These are phyloP conservation scores for Anagyrus pseudococci DNA, from an alignment of 2,888 invertebrate species.

Conservation along the genomic window DNA sequence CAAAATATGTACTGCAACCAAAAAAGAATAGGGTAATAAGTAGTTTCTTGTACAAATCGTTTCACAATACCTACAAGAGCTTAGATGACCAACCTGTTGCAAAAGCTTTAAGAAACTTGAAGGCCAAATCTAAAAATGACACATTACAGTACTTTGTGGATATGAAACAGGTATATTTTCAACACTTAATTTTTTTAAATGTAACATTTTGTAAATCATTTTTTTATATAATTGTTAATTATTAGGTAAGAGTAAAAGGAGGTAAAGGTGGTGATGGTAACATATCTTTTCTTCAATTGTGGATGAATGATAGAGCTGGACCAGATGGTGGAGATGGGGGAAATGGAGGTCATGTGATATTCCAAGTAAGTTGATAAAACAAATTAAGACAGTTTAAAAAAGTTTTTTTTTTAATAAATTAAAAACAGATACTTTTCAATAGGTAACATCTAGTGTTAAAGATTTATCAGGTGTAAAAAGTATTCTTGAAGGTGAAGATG, in stretches of 20 bases:
- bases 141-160: conserved; percentile 50
- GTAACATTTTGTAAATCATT: not conserved
- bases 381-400: conserved; percentile 17
- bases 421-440: conserved; percentile 24
- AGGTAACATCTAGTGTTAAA: conserved; percentile 72
- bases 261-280: conserved; percentile 95
- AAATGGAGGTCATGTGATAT: conserved; percentile 91
- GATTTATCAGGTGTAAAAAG: conserved; percentile 74
- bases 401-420: conserved; percentile 13
- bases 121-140: conserved; percentile 47
- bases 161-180: conserved; percentile 49
- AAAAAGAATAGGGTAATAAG: conserved; percentile 20
- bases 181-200: conserved; percentile 11
- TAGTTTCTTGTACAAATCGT: conserved; percentile 37
- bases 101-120: conserved; percentile 49
- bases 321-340: conserved; percentile 98
- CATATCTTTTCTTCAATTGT: conserved; percentile 83
- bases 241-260: conserved; percentile 71
- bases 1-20: conserved; percentile 17
- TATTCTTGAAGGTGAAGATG: conserved; percentile 70
- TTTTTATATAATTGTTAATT: conserved; percentile 4
- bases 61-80: conserved; percentile 40
- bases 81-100: conserved; percentile 39
- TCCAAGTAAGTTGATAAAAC: conserved; percentile 65
- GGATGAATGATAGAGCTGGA: conserved; percentile 87